A percentile compares a stretch with the other conserved stretches of the same genome.
These are phyloP conservation scores for Mythimna vitellina DNA, from an alignment of 2,888 invertebrate genomes.

Conservation along the genomic window DNA sequence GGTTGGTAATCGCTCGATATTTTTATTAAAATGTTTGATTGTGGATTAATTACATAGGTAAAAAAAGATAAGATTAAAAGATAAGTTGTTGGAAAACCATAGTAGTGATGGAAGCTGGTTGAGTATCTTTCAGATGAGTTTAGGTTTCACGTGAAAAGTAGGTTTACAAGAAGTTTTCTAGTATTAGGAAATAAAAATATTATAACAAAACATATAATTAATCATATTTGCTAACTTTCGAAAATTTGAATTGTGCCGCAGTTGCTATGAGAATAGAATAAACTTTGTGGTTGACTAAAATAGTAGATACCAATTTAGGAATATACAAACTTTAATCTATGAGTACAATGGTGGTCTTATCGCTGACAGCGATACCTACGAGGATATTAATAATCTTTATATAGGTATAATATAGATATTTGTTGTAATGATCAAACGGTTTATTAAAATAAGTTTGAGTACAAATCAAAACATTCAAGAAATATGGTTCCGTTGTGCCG, in stretches of 20 bases:
- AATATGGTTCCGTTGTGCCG: slow-evolving; percentile 16
- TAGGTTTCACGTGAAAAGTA: neutral
- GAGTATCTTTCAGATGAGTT: neutral
- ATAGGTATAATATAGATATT: neutral
- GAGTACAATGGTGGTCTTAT: too few relatives aligned
- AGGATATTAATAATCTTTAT: too few relatives aligned
- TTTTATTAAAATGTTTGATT: neutral
- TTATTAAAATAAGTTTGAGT: neutral
- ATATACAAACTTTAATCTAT: too few relatives aligned
- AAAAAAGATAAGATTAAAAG: neutral
- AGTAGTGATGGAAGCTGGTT: too few relatives aligned
- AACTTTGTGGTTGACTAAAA: too few relatives aligned
- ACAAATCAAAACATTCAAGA: neutral
- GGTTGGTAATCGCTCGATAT: neutral
- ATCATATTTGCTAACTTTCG: too few relatives aligned
- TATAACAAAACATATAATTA: neutral
- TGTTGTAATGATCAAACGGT: neutral
- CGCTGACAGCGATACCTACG: too few relatives aligned
- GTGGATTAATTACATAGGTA: too few relatives aligned
- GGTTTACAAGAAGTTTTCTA: neutral
- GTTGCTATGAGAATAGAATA: neutral
- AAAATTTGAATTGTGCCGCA: neutral
- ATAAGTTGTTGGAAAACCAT: neutral
- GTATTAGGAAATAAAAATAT: neutral
- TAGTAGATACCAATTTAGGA: too few relatives aligned